Evolutionary conservation across 2,113 vertebrate genomes (phyloP), one percentile per base, ranked within the genome.

Genomic region (Onychostoma macrolepis): DNA sequence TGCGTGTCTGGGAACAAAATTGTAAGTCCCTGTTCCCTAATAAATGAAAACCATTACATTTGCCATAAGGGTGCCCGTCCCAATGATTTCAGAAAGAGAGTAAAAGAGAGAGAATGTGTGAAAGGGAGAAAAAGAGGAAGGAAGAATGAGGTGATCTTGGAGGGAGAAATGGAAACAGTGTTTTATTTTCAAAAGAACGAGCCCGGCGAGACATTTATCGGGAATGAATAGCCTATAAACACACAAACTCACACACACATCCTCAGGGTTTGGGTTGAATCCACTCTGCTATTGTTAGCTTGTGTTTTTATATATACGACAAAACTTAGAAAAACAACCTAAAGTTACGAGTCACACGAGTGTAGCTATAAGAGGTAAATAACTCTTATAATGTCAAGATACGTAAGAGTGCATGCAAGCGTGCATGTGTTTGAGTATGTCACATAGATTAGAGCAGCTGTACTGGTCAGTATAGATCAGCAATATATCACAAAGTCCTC

Each of bases 361-460:
- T n/a, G 43, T 10, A 2, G 28, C 63, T 28, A 56, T 19, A 11
- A 67, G 78, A 41, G 6, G 10, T 28, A 24, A 80, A 63, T 41
- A 63, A 9, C 76, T 69, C 88, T 92, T 67, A 10, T 85, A 91
- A 90, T 92, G 90, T 63, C 86, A 69, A 72, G 84, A 75, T 43
- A 15, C 45, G 67, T 87, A 80, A 75, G 61, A 84, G 56, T 83
- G 80, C 71, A 53, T 80, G 84, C 86, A 43, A 11, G 83, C 33
- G 36, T 61, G 90, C 30, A 79, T 10, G 45, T 71, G 63, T 69
- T 71, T 84, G n/a, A 38, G 90, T 86, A 86, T 88, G 90, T 89
- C 90, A 90, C 88, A 93, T 67, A 91, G 90, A 94, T 93, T 72
- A 63, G 89, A 90, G 84, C 88, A 89, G 74, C 81, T 91, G 83